phyloP scores from a whole-genome alignment of 2,797 vertebrate species.

The Danio choprae region DNA sequence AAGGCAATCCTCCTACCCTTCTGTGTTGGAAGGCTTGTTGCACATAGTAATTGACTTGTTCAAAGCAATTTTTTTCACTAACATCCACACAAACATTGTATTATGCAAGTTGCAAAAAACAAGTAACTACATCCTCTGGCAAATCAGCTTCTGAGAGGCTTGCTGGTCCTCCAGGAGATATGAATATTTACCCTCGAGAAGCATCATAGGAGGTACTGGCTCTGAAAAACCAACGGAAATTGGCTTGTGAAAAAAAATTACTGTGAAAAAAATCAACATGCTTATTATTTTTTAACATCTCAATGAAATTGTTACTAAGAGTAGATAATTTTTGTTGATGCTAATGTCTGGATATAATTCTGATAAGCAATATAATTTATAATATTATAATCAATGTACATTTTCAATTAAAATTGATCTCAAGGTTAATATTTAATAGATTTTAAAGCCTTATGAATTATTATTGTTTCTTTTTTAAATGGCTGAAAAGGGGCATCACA shows the following conservation, averaged over 20 bases:
- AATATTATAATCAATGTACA: background rate
- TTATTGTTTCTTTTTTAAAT: too few relatives aligned
- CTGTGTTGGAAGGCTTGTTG: background rate
- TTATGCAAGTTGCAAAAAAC: conserved; percentile 10
- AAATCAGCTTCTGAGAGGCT: conserved; percentile 15
- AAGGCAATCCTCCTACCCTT: conserved; percentile 8
- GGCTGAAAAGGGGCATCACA: too few relatives aligned
- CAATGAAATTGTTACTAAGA: background rate
- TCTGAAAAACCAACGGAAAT: conserved; percentile 5
- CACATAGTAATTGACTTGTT: background rate
- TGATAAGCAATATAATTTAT: background rate
- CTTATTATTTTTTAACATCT: background rate
- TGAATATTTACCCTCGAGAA: conserved; percentile 22
- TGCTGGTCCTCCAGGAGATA: conserved; percentile 22
- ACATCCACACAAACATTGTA: conserved; percentile 2
- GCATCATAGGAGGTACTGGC: background rate
- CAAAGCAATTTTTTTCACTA: background rate
- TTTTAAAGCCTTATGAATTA: too few relatives aligned
- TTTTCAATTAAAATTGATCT: too few relatives aligned
- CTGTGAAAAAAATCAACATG: background rate
- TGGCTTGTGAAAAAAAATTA: background rate
- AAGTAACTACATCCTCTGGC: conserved; percentile 25
- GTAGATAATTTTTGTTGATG: background rate
- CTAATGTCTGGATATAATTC: background rate
- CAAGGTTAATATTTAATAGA: too few relatives aligned